Conservation (phyloP, 2,888 invertebrate genomes). For the Phyto melanocephala region DNA sequence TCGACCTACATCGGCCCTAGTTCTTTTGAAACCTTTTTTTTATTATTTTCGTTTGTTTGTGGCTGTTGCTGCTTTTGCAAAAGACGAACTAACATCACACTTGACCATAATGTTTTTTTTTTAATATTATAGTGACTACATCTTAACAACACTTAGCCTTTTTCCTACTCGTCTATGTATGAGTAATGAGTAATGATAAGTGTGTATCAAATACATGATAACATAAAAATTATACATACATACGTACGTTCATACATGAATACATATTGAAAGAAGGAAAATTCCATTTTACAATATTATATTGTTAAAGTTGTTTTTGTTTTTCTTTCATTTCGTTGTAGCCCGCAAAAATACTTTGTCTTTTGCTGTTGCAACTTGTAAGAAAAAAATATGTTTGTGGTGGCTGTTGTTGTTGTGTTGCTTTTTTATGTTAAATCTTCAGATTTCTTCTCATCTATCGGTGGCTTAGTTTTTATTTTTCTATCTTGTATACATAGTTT, state of each 20-base stretch:
- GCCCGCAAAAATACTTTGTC: neutral
- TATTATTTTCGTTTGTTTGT: too few species aligned
- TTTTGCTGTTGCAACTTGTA: neutral
- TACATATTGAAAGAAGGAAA: neutral
- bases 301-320: neutral
- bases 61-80: too few species aligned
- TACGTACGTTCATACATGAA: too few species aligned
- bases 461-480: constrained; percentile 12
- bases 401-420: neutral
- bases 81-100: neutral
- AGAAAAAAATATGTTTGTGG: neutral
- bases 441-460: neutral
- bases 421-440: neutral
- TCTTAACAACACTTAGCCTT: constrained; percentile 21
- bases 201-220: constrained; percentile 33
- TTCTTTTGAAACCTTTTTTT: too few species aligned
- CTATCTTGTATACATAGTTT: too few species aligned
- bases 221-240: too few species aligned
- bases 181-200: neutral
- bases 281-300: constrained; percentile 19
- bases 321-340: too few species aligned
- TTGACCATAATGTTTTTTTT: constrained; percentile 22
- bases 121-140: neutral
- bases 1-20: neutral
- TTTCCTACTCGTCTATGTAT: neutral